A percentile compares a stretch with the other conserved stretches of the same genome.
Evolutionary conservation across 1,140 invertebrate species (phyloP).

Genomic region (Hyphantria cunea): DNA sequence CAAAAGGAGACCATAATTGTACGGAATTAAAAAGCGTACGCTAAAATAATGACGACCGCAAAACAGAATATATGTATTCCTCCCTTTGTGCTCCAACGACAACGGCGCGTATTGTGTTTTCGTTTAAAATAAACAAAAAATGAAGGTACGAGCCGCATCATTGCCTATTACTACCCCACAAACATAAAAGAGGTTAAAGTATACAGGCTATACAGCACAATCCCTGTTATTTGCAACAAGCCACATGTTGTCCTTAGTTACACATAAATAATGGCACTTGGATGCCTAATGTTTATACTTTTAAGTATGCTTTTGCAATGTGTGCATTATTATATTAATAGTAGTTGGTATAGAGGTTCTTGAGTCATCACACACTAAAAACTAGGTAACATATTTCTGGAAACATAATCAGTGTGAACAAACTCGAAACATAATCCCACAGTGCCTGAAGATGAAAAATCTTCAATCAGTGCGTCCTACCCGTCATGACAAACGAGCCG

Average conservation of each 20-base stretch:
- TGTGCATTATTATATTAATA: too few species aligned
- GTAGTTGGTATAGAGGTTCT: too few species aligned
- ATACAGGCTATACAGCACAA: neutral
- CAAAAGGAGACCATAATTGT: slow-evolving; percentile 31
- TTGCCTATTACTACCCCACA: neutral
- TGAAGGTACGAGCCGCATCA: neutral
- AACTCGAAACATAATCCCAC: too few species aligned
- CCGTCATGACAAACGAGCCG: too few species aligned
- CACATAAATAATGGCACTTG: too few species aligned
- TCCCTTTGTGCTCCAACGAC: slow-evolving; percentile 57
- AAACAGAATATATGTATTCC: slow-evolving; percentile 59
- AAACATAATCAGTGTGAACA: too few species aligned
- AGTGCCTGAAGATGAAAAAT: too few species aligned
- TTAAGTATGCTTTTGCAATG: too few species aligned
- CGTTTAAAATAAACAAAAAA: slow-evolving; percentile 69
- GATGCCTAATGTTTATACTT: too few species aligned
- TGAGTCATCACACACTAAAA: too few species aligned
- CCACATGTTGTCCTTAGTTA: neutral
- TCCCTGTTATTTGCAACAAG: neutral
- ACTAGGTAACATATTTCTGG: too few species aligned
- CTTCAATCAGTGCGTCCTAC: too few species aligned
- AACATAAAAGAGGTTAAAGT: neutral
- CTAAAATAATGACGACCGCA: slow-evolving; percentile 54
- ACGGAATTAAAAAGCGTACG: slow-evolving; percentile 55
- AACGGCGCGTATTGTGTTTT: slow-evolving; percentile 57